These are phyloP conservation scores for Pipistrellus pipistrellus DNA, from an alignment of 2,797 vertebrate genomes.

Conservation along the genomic window DNA sequence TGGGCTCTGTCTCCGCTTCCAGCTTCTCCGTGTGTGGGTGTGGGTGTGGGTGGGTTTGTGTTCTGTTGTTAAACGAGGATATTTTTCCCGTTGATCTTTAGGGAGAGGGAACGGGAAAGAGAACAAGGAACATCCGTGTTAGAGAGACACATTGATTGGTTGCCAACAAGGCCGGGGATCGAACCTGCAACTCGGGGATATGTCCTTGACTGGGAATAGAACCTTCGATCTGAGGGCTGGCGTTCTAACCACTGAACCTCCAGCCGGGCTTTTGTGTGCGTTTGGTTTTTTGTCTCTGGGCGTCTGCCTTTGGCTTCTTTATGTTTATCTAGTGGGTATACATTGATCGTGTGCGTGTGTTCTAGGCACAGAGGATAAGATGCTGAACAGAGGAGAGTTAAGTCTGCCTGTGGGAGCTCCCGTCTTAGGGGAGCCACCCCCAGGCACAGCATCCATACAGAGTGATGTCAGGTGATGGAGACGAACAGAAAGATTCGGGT, in stretches of 20 bases:
- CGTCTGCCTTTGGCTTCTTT: background rate
- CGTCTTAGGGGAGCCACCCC: background rate
- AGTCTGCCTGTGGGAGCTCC: background rate
- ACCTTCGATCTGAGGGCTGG: no score
- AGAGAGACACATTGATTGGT: no score
- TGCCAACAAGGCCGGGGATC: no score
- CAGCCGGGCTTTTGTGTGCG: background rate
- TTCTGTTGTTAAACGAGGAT: background rate
- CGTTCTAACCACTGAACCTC: no score
- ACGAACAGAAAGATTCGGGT: background rate
- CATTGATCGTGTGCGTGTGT: rapidly evolving
- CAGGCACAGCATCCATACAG: rapidly evolving
- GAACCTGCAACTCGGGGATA: no score
- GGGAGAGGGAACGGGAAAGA: no score
- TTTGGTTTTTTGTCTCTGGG: background rate
- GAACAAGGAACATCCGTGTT: no score
- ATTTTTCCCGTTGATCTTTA: no score
- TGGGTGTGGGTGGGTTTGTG: background rate
- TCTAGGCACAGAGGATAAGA: background rate
- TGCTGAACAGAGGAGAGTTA: background rate
- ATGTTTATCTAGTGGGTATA: rapidly evolving
- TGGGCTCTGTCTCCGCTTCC: background rate
- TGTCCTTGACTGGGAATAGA: no score
- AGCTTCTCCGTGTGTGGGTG: background rate
- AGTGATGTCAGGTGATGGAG: background rate